A percentile compares a stretch with the other conserved stretches of the same genome.
Evolutionary conservation across 2,113 vertebrate species (phyloP).

Genomic region (Centropus unirufus): DNA sequence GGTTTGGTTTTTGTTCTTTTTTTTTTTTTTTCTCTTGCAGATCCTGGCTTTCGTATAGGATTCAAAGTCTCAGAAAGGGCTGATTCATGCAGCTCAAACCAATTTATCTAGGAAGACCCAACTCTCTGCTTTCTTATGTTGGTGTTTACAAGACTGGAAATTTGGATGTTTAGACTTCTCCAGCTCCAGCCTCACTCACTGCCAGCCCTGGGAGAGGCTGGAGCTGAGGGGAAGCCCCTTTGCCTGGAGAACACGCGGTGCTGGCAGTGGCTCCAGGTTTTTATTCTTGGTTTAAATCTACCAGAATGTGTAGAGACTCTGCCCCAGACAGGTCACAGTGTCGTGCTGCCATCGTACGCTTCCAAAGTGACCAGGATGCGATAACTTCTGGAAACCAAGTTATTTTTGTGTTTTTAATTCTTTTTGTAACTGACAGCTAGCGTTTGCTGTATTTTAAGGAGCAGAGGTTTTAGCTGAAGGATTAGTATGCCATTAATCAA

Average conservation of each 20-base stretch:
- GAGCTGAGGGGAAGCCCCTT: neutral
- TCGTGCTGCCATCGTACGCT: neutral
- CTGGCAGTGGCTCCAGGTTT: neutral
- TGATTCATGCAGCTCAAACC: neutral
- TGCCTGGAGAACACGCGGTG: neutral
- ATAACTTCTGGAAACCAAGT: neutral
- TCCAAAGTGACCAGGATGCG: neutral
- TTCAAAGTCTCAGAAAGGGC: neutral
- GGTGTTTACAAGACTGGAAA: neutral
- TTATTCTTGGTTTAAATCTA: neutral
- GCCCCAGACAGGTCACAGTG: neutral
- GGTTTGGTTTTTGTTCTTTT: neutral
- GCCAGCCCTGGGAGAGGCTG: neutral
- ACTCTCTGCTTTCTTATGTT: neutral
- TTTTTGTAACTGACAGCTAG: neutral
- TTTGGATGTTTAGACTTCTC: neutral
- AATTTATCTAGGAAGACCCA: neutral
- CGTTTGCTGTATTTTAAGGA: constrained; percentile 17
- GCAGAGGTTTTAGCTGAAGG: constrained; percentile 32
- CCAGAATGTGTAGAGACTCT: neutral
- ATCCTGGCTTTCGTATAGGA: neutral
- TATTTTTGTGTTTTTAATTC: constrained; percentile 28
- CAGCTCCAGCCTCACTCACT: rapidly evolving
- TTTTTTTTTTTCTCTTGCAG: neutral
- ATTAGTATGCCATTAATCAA: constrained; percentile 45